Evolutionary conservation across 1,140 invertebrate genomes (phyloP), one percentile per base, ranked within the genome.

Genomic region (Hylyphantes graminicola): DNA sequence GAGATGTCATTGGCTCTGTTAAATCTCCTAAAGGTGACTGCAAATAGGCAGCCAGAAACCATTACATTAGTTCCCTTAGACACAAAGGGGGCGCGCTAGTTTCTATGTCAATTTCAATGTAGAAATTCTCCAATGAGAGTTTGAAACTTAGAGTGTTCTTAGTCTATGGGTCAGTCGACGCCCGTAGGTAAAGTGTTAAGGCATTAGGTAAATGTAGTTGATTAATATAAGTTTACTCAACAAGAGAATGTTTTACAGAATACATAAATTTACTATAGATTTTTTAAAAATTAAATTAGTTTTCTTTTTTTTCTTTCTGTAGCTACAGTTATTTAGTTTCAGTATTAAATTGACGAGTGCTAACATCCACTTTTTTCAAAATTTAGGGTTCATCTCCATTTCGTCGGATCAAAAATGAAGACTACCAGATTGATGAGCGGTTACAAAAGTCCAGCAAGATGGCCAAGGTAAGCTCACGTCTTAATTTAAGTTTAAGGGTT

Each of bases 351-450:
- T 3, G n/a, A 67, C 0, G 12, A 10, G 5, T 15, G 19, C 19
- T 19, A 17, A 17, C 21, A n/a, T 57, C 12, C 11, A 55, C 17
- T 76, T 13, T 59, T 63, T 53, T 64, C 57, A 19, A 0, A 48
- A 55, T 68, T 35, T 21, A 81, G 79, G 79, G 79, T 5, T 73
- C 68, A 63, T 81, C 79, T 15, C 79, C 79, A 53, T 81, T 54
- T 57, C 50, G 68, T 63, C 59, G 79, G 64, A 13, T 81, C 72
- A 73, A 73, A 81, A 73, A 70, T 73, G 68, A 81, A 73, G 64
- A 73, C 64, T 51, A n/a, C 21, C 55, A 15, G 6, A 55, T 81
- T 73, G 79, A 81, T 73, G 17, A 21, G 7, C 61, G 79, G n/a
- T 53, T 81, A 51, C 79, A 81, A 10, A 21, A 61, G 53, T 81